phyloP scores from a whole-genome alignment of 2,113 vertebrate species.

The Suricata suricatta region DNA sequence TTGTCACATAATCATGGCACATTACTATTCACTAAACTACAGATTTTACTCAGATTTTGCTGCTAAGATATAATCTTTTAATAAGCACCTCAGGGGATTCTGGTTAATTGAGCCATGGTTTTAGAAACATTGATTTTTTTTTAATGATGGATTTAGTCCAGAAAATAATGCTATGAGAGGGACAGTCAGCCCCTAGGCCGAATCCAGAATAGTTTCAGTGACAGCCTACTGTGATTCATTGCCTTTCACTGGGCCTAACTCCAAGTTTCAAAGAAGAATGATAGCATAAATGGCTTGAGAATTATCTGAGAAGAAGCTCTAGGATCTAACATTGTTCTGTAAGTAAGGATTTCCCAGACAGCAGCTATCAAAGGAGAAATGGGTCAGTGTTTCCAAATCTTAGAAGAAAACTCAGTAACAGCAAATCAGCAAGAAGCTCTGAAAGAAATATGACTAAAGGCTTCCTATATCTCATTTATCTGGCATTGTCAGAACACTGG shows the following conservation, averaged over 20 bases:
- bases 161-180: background rate
- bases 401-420: background rate
- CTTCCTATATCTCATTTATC: background rate
- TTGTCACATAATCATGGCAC: background rate
- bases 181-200: background rate
- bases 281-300: background rate
- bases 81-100: background rate
- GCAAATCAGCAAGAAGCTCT: background rate
- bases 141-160: background rate
- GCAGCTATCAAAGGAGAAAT: background rate
- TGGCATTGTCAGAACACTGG: background rate
- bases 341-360: background rate
- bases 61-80: background rate
- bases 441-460: background rate
- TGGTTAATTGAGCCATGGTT: background rate
- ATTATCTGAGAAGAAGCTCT: background rate
- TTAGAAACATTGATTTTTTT: background rate
- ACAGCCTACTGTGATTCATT: fast-evolving
- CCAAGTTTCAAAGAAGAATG: background rate
- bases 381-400: background rate
- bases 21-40: background rate
- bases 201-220: background rate
- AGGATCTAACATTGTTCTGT: background rate
- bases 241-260: background rate
- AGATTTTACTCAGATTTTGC: background rate